These are phyloP conservation scores for Halictus rubicundus DNA, from an alignment of 1,140 invertebrate genomes.

Conservation along the genomic window DNA sequence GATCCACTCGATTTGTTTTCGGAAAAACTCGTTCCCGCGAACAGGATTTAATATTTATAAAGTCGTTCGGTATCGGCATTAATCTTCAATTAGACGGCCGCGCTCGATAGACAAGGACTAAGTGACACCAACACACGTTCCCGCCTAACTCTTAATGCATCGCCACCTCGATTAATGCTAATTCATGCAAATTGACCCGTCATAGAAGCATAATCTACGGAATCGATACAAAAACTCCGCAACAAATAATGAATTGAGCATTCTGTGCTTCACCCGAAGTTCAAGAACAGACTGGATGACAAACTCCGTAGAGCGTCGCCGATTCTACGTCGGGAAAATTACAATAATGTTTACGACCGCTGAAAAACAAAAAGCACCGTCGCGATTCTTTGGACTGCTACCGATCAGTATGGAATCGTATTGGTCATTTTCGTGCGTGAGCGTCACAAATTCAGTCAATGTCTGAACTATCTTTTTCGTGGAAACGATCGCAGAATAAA, in stretches of 20 bases:
- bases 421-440: too few species aligned
- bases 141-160: neutral
- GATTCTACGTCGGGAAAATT: neutral
- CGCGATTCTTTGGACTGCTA: neutral
- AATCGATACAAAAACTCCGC: neutral
- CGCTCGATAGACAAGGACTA: neutral
- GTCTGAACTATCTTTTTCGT: too few species aligned
- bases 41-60: conserved; percentile 1
- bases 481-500: too few species aligned
- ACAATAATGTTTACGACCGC: neutral
- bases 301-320: neutral
- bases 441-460: too few species aligned
- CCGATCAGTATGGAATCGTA: too few species aligned
- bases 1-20: too few species aligned
- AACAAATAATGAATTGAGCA: neutral
- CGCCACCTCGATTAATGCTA: neutral
- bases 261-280: neutral
- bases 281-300: neutral
- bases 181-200: conserved; percentile 1
- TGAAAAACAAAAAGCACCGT: neutral
- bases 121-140: neutral
- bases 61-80: neutral
- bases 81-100: neutral
- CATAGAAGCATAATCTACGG: neutral
- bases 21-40: neutral